phyloP scores from a whole-genome alignment of 2,888 invertebrate species.

The Sarcophaga caerulescens region DNA sequence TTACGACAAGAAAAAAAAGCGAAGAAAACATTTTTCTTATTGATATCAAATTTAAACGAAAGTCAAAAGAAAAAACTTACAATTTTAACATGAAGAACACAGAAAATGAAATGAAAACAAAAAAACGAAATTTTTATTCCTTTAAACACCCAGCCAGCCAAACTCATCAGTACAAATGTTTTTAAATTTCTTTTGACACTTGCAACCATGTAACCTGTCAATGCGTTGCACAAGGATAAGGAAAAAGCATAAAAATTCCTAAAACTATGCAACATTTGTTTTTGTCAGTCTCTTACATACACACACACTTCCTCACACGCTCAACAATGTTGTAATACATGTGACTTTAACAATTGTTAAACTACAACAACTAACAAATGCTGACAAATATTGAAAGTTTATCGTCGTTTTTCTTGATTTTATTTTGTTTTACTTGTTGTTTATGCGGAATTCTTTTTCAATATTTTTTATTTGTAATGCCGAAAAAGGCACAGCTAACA shows the following conservation, averaged over 20 bases:
- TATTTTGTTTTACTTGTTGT: background rate
- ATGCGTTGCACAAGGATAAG: conserved; percentile 38
- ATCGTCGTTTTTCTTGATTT: background rate
- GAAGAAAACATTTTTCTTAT: background rate
- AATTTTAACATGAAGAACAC: conserved; percentile 2
- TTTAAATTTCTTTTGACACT: conserved; percentile 59
- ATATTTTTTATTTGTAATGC: no score
- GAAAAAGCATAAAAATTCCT: conserved; percentile 27
- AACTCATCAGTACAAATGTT: conserved; percentile 20
- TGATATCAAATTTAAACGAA: conserved; percentile 10
- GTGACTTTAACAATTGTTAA: background rate
- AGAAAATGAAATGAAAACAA: background rate
- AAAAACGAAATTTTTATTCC: background rate
- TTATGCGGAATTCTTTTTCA: background rate
- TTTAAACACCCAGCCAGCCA: background rate
- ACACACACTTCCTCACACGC: background rate
- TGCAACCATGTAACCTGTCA: conserved; percentile 67
- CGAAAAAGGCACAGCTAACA: no score
- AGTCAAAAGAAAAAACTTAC: conserved; percentile 7
- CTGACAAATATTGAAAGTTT: conserved; percentile 64
- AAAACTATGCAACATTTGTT: conserved; percentile 62
- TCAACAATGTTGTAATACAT: no score
- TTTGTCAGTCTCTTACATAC: conserved; percentile 34
- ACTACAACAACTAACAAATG: conserved; percentile 41
- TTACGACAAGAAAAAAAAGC: background rate